Evolutionary conservation across 2,888 invertebrate genomes (phyloP), one percentile per base, ranked within the genome.

Genomic region (Brenthis daphne): DNA sequence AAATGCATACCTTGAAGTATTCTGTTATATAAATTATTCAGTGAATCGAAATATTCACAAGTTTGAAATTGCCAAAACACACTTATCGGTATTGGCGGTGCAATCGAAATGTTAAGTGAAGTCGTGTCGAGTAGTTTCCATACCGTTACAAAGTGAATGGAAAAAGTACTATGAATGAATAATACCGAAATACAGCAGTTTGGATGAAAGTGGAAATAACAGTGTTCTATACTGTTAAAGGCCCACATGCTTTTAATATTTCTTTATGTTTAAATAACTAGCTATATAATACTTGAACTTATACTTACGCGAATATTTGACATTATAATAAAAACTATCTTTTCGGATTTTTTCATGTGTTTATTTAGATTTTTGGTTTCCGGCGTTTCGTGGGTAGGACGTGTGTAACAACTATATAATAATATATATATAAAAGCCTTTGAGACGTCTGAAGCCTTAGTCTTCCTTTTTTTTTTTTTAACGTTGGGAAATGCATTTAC

Each of bases 101-200:
- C 37, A 43, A n/a, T 58, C n/a, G 14, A 58, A 58, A 12, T 24
- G 58, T 58, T 29, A 48, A 48, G 58, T 8, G 24, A 11, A n/a
- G 29, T 58, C 11, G 47, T 50, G 48, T 50, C n/a, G 24, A 58
- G 58, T 29, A 58, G 24, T 48, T 48, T 6, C 8, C 11, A 29
- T 3, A 11, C 37, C 14, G 48, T 58, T 48, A 58, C 58, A 48
- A 48, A 48, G 29, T 58, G 58, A 48, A 58, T 14, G 13, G 47
- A 58, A 58, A 48, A 58, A 58, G 24, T 48, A 58, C 58, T 58
- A 58, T 29, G 58, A 58, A 48, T 58, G 58, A 29, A 58, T 58
- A 58, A 58, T 58, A n/a, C 24, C 5, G 5, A 58, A 29, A 29
- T 48, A 24, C 48, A 29, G 24, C 6, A 24, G 48, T 14, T n/a